Percentiles rank a stretch among this genome's conserved stretches.
These are phyloP conservation scores for Trichonephila clavipes DNA, from an alignment of 1,140 invertebrate genomes.

Conservation along the genomic window DNA sequence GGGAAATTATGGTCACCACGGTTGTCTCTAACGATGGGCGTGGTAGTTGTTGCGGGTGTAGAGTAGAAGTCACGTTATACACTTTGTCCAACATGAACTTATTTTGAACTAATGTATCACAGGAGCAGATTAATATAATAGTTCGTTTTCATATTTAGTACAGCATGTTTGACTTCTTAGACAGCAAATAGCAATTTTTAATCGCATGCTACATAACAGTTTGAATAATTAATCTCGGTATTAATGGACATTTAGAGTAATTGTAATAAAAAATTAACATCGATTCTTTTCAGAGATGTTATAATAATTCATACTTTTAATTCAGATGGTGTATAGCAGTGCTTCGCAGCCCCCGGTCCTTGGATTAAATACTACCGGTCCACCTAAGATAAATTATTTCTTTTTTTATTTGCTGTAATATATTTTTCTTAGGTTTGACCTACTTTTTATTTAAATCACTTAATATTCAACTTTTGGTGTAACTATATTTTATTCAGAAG, in stretches of 20 bases:
- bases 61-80: background rate
- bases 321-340: too few species aligned
- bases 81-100: background rate
- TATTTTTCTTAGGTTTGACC: too few species aligned
- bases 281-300: too few species aligned
- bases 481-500: too few species aligned
- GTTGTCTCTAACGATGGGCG: slow-evolving; percentile 29
- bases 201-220: background rate
- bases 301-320: too few species aligned
- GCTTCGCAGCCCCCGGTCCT: too few species aligned
- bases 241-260: background rate
- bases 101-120: background rate
- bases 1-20: slow-evolving; percentile 22
- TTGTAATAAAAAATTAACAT: background rate
- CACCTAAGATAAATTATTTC: too few species aligned
- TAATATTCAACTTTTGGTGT: too few species aligned
- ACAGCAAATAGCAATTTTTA: background rate
- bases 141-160: background rate
- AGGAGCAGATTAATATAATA: background rate
- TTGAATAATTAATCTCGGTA: background rate
- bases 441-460: too few species aligned
- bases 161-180: background rate
- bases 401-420: too few species aligned
- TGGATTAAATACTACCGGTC: too few species aligned
- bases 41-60: background rate